Base-by-base conservation (phyloP, 1,140 invertebrate species). In the Sarcophaga peregrina region DNA sequence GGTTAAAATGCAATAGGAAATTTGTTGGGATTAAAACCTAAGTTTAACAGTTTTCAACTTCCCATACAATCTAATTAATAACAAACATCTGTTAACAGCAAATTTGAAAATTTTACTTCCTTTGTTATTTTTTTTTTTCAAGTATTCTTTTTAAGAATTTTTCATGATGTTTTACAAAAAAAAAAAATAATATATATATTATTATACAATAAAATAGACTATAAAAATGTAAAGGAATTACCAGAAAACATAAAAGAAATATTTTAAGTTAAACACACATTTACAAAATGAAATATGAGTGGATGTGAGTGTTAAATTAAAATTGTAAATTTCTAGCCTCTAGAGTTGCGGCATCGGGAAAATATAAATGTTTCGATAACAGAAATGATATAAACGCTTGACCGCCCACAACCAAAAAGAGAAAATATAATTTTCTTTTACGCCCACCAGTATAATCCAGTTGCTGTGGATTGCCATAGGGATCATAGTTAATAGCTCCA, bases 321-420 rank as follows among this genome's bases (percentile, higher is more conserved):
- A 81, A 83, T 82, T 82, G 73, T 46, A 62, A 47, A 78, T 83
- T 83, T 83, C 74, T 82, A 82, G 81, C 73, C 48, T 82, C 83
- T 83, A 83, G 68, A 50, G 76, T 83, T 13, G 82, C 83, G 47
- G 82, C 76, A 83, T 62, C 58, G 82, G 86, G 84, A 68, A 87
- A 83, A 83, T 90, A 89, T 15, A 97, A 92, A 91, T 97, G 95
- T 89, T 94, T 96, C 0, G 98, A 98, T 8, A 99, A 92, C 95
- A 97, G 96, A 95, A 97, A 99, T 91, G 98, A 97, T 58, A 99
- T 92, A n/a, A 98, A 83, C 0, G 97, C 97, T 91, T 99, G 98
- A 11, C 96, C 92, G 45, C 94, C 91, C 9, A 97, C 96, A 80
- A 99, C 94, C 87, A 97, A 95, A n/a, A 99, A 91, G 11, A 99